Conservation (phyloP, 2,797 vertebrate genomes). For the Myotis findleyi region DNA sequence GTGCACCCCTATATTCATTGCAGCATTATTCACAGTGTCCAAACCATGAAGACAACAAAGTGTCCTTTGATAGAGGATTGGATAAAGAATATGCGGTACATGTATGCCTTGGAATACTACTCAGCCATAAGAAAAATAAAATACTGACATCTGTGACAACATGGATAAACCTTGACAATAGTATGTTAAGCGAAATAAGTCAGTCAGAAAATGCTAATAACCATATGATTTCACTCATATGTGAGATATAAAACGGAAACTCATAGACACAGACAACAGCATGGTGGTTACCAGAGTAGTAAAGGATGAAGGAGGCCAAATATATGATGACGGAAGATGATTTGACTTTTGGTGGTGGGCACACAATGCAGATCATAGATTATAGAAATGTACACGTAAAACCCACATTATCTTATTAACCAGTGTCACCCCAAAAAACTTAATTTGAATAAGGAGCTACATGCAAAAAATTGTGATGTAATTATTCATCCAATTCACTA, state of each 20-base stretch:
- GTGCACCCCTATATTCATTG: not conserved
- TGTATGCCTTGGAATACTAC: not conserved
- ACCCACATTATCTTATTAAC: not conserved
- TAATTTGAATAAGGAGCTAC: not conserved
- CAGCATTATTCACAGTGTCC: not conserved
- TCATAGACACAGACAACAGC: not conserved
- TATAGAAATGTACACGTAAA: not conserved
- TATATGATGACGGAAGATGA: not conserved
- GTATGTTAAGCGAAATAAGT: not conserved
- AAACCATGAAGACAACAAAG: not conserved
- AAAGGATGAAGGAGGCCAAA: not conserved
- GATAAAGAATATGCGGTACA: not conserved
- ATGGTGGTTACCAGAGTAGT: not conserved
- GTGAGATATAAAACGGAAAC: not conserved
- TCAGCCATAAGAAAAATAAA: not conserved
- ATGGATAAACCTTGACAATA: not conserved
- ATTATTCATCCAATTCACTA: not conserved
- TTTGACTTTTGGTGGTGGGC: not conserved
- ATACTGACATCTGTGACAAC: not conserved
- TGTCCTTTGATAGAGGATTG: not conserved
- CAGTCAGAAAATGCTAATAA: not conserved
- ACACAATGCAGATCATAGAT: not conserved
- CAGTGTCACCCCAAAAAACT: not conserved
- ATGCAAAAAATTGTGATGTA: not conserved
- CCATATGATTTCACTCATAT: not conserved